Evolutionary conservation across 1,140 invertebrate species (phyloP).

Genomic region (Phymorhynchus buccinoides): DNA sequence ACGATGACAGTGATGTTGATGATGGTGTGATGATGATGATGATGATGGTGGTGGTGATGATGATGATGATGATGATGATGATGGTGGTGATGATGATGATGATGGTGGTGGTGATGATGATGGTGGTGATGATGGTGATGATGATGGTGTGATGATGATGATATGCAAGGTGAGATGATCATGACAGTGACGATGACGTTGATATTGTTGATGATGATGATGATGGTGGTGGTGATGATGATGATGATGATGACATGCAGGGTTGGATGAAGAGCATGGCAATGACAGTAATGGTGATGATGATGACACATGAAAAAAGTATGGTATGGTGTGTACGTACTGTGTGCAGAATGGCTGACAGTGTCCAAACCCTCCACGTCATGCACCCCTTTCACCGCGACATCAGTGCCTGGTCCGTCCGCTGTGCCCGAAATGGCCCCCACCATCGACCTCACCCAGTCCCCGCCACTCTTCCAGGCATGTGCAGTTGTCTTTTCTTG

Average conservation of each 20-base stretch:
- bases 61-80: conserved; percentile 24
- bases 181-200: too few relatives aligned
- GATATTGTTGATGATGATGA: neutral
- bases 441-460: neutral
- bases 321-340: neutral
- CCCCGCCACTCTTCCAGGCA: neutral
- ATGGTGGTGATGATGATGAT: neutral
- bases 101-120: neutral
- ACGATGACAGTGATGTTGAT: too few relatives aligned
- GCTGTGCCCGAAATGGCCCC: neutral
- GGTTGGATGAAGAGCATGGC: neutral
- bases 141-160: too few relatives aligned
- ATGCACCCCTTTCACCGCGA: neutral
- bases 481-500: too few relatives aligned
- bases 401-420: neutral
- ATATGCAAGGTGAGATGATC: neutral
- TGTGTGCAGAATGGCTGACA: neutral
- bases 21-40: too few relatives aligned
- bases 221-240: neutral
- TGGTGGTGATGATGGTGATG: neutral
- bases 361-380: neutral
- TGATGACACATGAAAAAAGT: too few relatives aligned
- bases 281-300: neutral
- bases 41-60: conserved; percentile 35
- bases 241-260: too few relatives aligned